Conservation (phyloP, 2,888 invertebrate species). For the Tipula helvola region DNA sequence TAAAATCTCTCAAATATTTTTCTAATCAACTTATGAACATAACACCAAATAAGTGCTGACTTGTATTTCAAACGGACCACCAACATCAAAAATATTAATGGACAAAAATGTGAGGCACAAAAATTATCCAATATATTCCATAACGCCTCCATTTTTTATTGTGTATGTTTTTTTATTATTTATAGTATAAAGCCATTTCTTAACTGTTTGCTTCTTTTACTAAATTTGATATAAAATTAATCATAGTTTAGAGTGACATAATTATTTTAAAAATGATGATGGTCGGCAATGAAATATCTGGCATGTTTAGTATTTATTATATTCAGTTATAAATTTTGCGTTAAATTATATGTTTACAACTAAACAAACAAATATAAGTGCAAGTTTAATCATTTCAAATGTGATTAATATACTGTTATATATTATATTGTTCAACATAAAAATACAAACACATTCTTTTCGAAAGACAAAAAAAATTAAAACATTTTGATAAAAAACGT, state of each 20-base stretch:
- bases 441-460: background rate
- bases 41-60: background rate
- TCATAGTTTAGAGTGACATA: background rate
- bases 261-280: background rate
- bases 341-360: background rate
- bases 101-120: too few relatives aligned
- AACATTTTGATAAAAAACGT: background rate
- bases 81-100: background rate
- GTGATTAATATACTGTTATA: background rate
- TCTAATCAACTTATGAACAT: background rate
- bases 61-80: background rate
- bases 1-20: background rate
- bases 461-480: background rate
- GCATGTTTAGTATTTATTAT: background rate
- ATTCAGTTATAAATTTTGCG: background rate
- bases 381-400: background rate
- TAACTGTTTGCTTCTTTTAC: too few relatives aligned
- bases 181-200: too few relatives aligned
- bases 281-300: background rate
- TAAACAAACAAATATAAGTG: background rate
- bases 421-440: background rate
- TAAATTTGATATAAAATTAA: too few relatives aligned
- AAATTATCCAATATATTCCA: too few relatives aligned
- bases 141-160: background rate
- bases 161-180: too few relatives aligned